A percentile compares a stretch with the other conserved stretches of the same genome.
Evolutionary conservation across 2,113 vertebrate genomes (phyloP).

Genomic region (Cyrtonyx montezumae): DNA sequence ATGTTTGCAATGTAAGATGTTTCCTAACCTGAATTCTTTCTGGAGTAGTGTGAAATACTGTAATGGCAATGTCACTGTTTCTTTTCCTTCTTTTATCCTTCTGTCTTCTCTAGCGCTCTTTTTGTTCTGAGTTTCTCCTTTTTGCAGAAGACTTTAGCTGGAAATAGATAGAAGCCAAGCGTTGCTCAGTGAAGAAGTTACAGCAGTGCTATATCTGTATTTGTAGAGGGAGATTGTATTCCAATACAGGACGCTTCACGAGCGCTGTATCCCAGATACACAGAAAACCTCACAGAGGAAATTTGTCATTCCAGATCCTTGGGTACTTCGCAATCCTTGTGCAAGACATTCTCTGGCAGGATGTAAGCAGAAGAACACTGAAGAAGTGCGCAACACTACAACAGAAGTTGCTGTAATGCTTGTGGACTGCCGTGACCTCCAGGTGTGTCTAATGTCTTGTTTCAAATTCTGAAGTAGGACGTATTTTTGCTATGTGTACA

Average conservation of each 20-base stretch:
- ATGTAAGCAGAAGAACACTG: constrained; percentile 77
- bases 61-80: fast-evolving
- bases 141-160: background rate
- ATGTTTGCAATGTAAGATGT: background rate
- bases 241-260: background rate
- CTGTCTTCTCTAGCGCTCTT: background rate
- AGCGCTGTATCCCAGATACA: background rate
- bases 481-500: background rate
- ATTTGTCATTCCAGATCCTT: constrained; percentile 57
- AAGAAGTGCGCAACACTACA: constrained; percentile 74
- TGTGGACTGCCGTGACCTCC: constrained; percentile 82
- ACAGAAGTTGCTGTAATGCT: constrained; percentile 74
- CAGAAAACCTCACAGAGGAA: background rate
- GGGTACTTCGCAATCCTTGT: constrained; percentile 67
- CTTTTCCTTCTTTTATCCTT: background rate
- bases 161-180: background rate
- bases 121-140: background rate
- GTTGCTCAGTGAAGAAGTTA: background rate
- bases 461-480: background rate
- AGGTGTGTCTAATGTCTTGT: constrained; percentile 73
- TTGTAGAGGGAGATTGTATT: background rate
- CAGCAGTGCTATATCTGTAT: background rate
- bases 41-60: too few species aligned
- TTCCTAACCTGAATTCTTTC: background rate
- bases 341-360: constrained; percentile 71